Evolutionary conservation across 2,113 vertebrate species (phyloP).

Genomic region (Alexandromys fortis): DNA sequence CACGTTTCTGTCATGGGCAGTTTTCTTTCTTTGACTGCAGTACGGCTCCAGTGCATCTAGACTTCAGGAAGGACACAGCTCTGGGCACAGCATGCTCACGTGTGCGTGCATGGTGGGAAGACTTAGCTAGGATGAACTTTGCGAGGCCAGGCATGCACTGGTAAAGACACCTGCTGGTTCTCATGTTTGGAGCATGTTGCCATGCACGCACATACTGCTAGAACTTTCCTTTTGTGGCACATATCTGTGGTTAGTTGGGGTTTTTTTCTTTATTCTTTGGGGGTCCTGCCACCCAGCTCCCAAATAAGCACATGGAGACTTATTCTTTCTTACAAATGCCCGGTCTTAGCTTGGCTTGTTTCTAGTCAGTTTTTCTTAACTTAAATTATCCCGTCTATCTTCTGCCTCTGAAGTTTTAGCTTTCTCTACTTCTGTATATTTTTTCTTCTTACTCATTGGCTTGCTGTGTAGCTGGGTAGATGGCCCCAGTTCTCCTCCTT

Average conservation of each 20-base stretch:
- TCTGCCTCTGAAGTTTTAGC: too few relatives aligned
- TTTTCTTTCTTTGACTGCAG: constrained; percentile 29
- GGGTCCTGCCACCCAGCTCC: too few relatives aligned
- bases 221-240: background rate
- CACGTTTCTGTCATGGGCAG: background rate
- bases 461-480: too few relatives aligned
- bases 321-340: too few relatives aligned
- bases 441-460: too few relatives aligned
- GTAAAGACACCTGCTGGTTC: background rate
- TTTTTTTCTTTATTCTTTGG: too few relatives aligned
- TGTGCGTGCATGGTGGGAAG: background rate
- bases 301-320: too few relatives aligned
- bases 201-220: background rate
- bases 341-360: too few relatives aligned
- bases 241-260: background rate
- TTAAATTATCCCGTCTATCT: too few relatives aligned
- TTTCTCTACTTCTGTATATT: too few relatives aligned
- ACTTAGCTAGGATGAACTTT: background rate
- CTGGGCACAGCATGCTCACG: background rate
- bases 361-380: too few relatives aligned
- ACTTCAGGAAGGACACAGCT: background rate
- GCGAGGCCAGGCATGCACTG: background rate
- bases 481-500: too few relatives aligned
- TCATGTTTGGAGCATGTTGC: constrained; percentile 5
- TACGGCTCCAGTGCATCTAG: background rate